Evolutionary conservation across 1,140 invertebrate genomes (phyloP), one percentile per base, ranked within the genome.

Genomic region (Megalonaias nervosa): DNA sequence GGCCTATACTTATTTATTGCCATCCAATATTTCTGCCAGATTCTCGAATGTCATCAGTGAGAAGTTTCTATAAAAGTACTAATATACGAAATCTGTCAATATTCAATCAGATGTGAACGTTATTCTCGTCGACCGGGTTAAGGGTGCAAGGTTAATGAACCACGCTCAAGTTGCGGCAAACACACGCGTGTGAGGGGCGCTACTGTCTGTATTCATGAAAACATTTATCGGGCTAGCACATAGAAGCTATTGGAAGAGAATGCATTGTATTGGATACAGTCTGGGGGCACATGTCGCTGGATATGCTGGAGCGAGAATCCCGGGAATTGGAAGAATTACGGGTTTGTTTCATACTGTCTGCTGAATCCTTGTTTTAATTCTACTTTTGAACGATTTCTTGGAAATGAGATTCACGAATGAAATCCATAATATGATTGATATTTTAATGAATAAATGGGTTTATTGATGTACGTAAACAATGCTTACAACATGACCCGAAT

Each of bases 111-210:
- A 84, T 55, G 72, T 94, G 76, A 97, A 97, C 87, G 94, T 97
- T 0, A 94, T 99, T 58, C 96, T 96, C 85, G 96, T 98, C 11
- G 96, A 98, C 88, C 98, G 97, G 97, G 95, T 95, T 82, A 94
- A 94, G 60, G 97, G 97, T 1, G 97, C 97, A 4, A 93, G 94
- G 0, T 93, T 97, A 84, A 26, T 26, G 26, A 96, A 97, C 89
- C 98, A 99, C 87, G 95, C 97, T 0, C 92, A 97, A 81, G 97
- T 97, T 2, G 96, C 96, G 0, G 96, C 96, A 38, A 98, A 98
- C 86, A 97, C 96, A 0, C 92, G 97, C 69, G 91, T 98, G 13
- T 97, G 98, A 1, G 97, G 97, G 0, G 95, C 97, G 82, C 96
- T 98, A 89, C 90, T 98, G 55, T 95, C 96, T 2, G 93, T 96